A percentile compares a stretch with the other conserved stretches of the same genome.
phyloP scores from a whole-genome alignment of 1,140 invertebrate species.

The Pogonomyrmex barbatus region DNA sequence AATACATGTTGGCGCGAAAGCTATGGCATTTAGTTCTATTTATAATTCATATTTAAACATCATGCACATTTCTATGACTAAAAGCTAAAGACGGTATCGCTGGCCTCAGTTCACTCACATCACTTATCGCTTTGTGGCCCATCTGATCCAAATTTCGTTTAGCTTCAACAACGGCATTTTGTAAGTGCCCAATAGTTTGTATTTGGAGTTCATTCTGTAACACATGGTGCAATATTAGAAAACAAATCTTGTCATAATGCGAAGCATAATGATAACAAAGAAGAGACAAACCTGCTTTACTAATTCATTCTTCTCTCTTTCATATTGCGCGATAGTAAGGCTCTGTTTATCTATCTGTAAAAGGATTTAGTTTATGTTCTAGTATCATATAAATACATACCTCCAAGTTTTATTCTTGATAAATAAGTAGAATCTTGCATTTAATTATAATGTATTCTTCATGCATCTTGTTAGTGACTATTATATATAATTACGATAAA shows the following conservation, averaged over 20 bases:
- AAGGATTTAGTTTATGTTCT: conserved; percentile 58
- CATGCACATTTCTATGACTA: conserved; percentile 84
- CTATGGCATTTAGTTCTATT: conserved; percentile 51
- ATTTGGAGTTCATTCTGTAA: conserved; percentile 82
- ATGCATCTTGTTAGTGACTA: too few relatives aligned
- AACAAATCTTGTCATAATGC: neutral
- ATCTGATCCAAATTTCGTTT: conserved; percentile 83
- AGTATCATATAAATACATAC: conserved; percentile 57
- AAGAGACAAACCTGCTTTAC: conserved; percentile 78
- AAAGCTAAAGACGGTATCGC: conserved; percentile 81
- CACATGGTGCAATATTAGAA: neutral
- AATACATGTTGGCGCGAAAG: conserved; percentile 41
- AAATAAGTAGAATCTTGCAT: conserved; percentile 35
- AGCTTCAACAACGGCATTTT: conserved; percentile 82
- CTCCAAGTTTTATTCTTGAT: conserved; percentile 52
- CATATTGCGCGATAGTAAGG: conserved; percentile 74
- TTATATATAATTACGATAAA: conserved; percentile 4
- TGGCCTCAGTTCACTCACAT: conserved; percentile 83
- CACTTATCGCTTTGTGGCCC: conserved; percentile 81
- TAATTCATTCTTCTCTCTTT: conserved; percentile 81
- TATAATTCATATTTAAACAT: conserved; percentile 80
- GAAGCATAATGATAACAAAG: neutral
- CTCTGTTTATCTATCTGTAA: conserved; percentile 81
- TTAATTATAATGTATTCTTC: conserved; percentile 6
- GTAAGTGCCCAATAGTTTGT: conserved; percentile 84